Base-by-base conservation (phyloP, 2,113 vertebrate genomes). In the Talpa occidentalis region DNA sequence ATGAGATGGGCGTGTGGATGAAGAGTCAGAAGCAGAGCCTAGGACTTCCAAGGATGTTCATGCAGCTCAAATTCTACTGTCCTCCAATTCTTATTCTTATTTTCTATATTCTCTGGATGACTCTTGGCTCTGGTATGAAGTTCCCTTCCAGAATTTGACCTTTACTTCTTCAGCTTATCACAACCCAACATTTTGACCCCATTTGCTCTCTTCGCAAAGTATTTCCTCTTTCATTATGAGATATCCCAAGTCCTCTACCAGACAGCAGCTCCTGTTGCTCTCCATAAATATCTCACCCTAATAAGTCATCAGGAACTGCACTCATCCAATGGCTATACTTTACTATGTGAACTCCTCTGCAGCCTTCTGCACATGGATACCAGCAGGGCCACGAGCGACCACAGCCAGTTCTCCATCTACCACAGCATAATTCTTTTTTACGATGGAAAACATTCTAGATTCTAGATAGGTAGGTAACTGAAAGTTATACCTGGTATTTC, bases 141-240 rank as follows among this genome's bases (percentile, higher is more conserved):
- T 72, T 95, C 74, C 59, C 60, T 62, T 82, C 30, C 67, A 90
- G 32, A 91, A 37, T 78, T 37, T 87, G 28, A n/a, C 24, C 44
- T n/a, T 76, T 30, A 14, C 30, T 73, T 44, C 64, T 40, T 74
- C 19, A 49, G n/a, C 74, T 77, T 44, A 73, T 69, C 30, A 49
- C 24, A n/a, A 3, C 14, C 56, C 78, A 16, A 44, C 21, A 44
- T 3, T 44, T 74, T 35, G 72, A n/a, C 35, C 16, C 30, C 16
- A 26, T 56, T 83, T 35, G 16, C 24, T 70, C 22, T 52, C 70
- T 94, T 91, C 59, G 69, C 62, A 47, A 54, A 11, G 4, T 54
- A 37, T 86, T 72, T 89, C 47, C 44, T 87, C 60, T 66, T 66
- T 79, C 12, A 28, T 42, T 26, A 32, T 40, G n/a, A 83, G 32